Conservation (phyloP, 1,140 invertebrate genomes). For the Papilio dardanus region DNA sequence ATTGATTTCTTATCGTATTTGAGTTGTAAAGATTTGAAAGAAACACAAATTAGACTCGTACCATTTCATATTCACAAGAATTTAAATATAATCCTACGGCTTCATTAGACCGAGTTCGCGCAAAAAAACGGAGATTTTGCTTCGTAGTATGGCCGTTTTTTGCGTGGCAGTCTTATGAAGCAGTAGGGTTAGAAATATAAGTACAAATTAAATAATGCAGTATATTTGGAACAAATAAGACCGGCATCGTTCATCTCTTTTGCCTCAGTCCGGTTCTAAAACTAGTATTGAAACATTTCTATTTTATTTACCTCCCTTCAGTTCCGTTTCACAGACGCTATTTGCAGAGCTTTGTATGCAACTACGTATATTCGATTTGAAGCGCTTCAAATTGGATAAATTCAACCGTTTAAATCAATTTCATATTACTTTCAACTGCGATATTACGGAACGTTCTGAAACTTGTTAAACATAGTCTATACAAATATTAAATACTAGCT, state of each 20-base stretch:
- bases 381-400: background rate
- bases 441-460: background rate
- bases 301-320: constrained; percentile 2
- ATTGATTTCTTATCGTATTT: background rate
- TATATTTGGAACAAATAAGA: background rate
- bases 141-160: too few relatives aligned
- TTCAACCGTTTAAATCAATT: background rate
- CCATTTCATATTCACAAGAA: background rate
- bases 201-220: background rate
- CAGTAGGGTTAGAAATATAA: background rate
- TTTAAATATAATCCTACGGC: too few relatives aligned
- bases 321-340: background rate
- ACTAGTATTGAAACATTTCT: background rate
- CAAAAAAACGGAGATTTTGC: too few relatives aligned
- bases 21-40: background rate
- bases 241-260: background rate
- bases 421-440: background rate
- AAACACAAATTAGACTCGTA: background rate
- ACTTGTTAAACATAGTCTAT: too few relatives aligned
- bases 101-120: too few relatives aligned
- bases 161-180: too few relatives aligned
- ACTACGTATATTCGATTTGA: background rate
- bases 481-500: too few relatives aligned
- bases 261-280: background rate
- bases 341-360: constrained; percentile 13